Evolutionary conservation across 2,797 vertebrate species (phyloP).

Genomic region (Gallinago stenura): DNA sequence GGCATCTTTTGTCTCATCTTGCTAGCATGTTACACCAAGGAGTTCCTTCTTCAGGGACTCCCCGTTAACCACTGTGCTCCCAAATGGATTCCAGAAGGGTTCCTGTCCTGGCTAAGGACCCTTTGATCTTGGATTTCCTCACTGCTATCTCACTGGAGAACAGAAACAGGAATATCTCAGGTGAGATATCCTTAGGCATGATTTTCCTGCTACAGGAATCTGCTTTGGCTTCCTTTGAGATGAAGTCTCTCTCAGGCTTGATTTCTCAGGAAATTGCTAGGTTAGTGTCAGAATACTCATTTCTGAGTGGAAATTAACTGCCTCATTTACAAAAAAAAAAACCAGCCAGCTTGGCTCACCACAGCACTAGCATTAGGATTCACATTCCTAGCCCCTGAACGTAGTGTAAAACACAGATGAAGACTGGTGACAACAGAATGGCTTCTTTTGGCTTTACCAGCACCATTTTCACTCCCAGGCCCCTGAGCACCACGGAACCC

Average conservation of each 20-base stretch:
- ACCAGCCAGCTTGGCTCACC: background rate
- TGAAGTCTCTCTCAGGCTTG: background rate
- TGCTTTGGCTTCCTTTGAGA: background rate
- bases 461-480: background rate
- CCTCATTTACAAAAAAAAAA: background rate
- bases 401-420: background rate
- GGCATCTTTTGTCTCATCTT: slow-evolving; percentile 16
- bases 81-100: background rate
- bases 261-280: background rate
- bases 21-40: background rate
- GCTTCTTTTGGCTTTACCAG: background rate
- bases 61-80: background rate
- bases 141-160: background rate
- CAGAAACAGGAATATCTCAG: background rate
- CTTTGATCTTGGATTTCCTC: background rate
- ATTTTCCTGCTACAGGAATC: background rate
- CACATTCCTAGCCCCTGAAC: background rate
- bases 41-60: slow-evolving; percentile 20
- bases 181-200: background rate
- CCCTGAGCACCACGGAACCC: background rate
- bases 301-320: background rate
- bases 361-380: background rate
- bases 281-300: background rate
- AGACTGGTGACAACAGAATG: background rate
- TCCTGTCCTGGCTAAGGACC: background rate